These are phyloP conservation scores for Polyploca ridens DNA, from an alignment of 2,888 invertebrate species.

Conservation along the genomic window DNA sequence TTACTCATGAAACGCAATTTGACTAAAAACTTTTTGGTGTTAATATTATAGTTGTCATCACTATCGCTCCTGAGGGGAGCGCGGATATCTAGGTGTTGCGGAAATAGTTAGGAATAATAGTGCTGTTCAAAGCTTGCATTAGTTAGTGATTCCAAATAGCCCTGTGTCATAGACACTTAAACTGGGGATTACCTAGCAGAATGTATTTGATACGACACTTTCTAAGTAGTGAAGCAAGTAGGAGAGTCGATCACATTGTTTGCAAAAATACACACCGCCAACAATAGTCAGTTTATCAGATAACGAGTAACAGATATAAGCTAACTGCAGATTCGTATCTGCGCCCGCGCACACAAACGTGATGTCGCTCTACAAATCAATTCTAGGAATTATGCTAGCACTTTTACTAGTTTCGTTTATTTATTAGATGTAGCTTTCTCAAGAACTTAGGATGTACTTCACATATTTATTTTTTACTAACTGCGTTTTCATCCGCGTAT, in stretches of 20 bases:
- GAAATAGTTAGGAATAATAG: no score
- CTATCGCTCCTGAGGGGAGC: no score
- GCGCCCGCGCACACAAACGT: not conserved
- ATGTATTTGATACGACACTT: not conserved
- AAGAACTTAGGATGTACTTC: no score
- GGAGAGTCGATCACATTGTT: not conserved
- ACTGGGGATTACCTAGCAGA: not conserved
- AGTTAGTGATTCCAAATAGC: no score
- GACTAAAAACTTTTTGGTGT: no score
- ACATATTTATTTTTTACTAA: no score
- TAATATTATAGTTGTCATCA: no score
- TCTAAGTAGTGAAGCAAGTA: not conserved
- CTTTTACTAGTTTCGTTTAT: not conserved
- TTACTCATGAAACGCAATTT: not conserved
- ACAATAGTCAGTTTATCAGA: slow-evolving; percentile 3
- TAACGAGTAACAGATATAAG: slow-evolving; percentile 2
- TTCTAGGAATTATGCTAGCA: not conserved
- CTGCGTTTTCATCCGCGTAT: no score
- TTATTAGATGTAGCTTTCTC: not conserved
- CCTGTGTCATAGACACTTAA: not conserved
- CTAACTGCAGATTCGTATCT: not conserved
- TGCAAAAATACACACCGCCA: not conserved
- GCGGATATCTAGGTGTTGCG: no score
- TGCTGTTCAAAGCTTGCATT: no score
- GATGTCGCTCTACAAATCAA: not conserved